Base-by-base conservation (phyloP, 2,888 invertebrate genomes). In the Anticlea derivata region DNA sequence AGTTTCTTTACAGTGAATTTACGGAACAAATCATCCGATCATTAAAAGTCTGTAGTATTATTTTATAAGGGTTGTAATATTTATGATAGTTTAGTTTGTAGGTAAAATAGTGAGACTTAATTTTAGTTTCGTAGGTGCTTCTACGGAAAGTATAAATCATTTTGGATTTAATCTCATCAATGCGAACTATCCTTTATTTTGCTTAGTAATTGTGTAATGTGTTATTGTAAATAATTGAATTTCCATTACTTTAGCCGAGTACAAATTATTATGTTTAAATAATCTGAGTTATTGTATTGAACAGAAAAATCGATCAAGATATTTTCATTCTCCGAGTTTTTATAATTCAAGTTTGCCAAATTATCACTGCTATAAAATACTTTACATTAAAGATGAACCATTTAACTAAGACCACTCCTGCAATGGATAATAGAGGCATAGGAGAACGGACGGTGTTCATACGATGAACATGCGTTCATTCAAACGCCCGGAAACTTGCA, bases 221-320 rank as follows among this genome's bases (percentile, higher is more conserved):
- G 70, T 77, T 70, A 78, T 75, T 85, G 81, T 85, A 83, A 79
- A 83, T 86, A 85, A 78, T 78, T 74, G 66, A 78, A 78, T 80
- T 82, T 86, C 78, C 81, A 82, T 80, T 83, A 79, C 78, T 78
- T 80, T 87, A 87, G 86, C 79, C 85, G 78, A 87, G 88, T 88
- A 88, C 88, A 88, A 88, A 88, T 80, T 83, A 84, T 79, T 81
- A 81, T 78, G 77, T 79, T 80, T 68, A 73, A 68, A 66, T n/a
- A 74, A 75, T 70, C 69, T 68, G 68, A 74, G 65, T 68, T 69
- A 74, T 68, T 63, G 69, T 67, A 64, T 68, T 73, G 62, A 69
- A 66, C 60, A 63, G 51, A 48, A 57, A 50, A 54, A 50, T 44
- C 49, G 39, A 51, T 63, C 44, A 54, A 50, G 50, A 34, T 45